These are phyloP conservation scores for Nannobrachium achirus DNA, from an alignment of 2,113 vertebrate species.

Conservation along the genomic window DNA sequence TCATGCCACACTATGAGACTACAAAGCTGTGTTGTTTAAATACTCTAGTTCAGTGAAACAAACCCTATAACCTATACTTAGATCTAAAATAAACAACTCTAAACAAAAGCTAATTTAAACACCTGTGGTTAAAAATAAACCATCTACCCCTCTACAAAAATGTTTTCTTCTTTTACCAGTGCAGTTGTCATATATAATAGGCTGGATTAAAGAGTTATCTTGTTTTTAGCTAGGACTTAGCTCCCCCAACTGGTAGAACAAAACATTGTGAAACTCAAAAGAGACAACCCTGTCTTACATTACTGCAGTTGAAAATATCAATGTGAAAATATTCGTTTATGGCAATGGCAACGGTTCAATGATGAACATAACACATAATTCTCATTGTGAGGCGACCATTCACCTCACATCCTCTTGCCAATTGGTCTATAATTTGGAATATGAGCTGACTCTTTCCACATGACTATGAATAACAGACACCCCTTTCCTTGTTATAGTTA, in stretches of 20 bases:
- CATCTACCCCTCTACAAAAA: not conserved
- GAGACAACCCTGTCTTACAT: not conserved
- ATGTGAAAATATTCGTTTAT: constrained; percentile 37
- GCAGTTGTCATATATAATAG: constrained; percentile 3
- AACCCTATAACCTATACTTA: not conserved
- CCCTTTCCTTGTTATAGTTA: not conserved
- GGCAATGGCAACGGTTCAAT: not conserved
- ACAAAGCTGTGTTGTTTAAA: not conserved
- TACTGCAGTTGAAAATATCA: constrained; percentile 19
- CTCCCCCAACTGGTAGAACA: constrained; percentile 60
- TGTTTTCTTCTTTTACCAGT: constrained; percentile 15
- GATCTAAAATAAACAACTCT: not conserved
- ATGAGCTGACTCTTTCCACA: not conserved
- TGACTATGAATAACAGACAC: not conserved
- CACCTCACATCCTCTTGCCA: not conserved
- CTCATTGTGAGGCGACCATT: not conserved
- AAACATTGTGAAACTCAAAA: not conserved
- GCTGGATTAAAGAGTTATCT: constrained; percentile 20
- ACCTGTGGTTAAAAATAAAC: constrained; percentile 18
- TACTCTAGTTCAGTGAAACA: not conserved
- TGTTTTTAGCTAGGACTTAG: constrained; percentile 35
- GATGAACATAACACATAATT: not conserved
- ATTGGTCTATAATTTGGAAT: not conserved
- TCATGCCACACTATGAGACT: not conserved
- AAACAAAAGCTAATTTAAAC: not conserved